Evolutionary conservation across 2,888 invertebrate species (phyloP), one percentile per base, ranked within the genome.

Genomic region (Orthosia cruda): DNA sequence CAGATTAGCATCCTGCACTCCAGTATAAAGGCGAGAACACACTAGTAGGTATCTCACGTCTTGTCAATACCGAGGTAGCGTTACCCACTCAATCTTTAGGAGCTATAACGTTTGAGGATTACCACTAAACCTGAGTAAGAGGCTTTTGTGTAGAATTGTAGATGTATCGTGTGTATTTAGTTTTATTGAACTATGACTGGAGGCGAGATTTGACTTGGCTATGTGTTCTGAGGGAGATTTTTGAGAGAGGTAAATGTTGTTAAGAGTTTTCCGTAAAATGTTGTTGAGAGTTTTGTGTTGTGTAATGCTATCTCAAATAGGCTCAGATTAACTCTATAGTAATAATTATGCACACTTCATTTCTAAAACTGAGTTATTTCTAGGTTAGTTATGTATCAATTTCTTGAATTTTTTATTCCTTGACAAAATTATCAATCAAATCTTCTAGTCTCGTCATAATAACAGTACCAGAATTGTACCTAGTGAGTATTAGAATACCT

Each of bases 101-200:
- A 9, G n/a, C 23, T 57, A 74, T 26, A 50, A 20, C 49, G 64
- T 65, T 64, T 65, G 40, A 74, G 40, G 74, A 65, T 73, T 49
- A 74, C 55, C n/a, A 20, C 49, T 23, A 55, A 57, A 73, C 55
- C 55, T 57, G 55, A 49, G 12, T 50, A 49, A 49, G 57, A 49
- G 23, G 32, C 47, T 55, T 55, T 13, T 23, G 54, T 62, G 16
- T 20, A 55, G 13, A 1, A 16, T 7, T 18, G 15, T 40, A 40
- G n/a, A 16, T 3, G 26, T 47, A 49, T 3, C 0, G 2, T 23
- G 15, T 32, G 13, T 20, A 11, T n/a, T 55, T n/a, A 62, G 50
- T 12, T 59, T 59, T 45, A 59, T 72, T 52, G 50, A 59, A 52
- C 11, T 59, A 15, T n/a, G 7, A 9, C n/a, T 66, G 12, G n/a